Base-by-base conservation (phyloP, 2,113 vertebrate species). In the Scomber japonicus region DNA sequence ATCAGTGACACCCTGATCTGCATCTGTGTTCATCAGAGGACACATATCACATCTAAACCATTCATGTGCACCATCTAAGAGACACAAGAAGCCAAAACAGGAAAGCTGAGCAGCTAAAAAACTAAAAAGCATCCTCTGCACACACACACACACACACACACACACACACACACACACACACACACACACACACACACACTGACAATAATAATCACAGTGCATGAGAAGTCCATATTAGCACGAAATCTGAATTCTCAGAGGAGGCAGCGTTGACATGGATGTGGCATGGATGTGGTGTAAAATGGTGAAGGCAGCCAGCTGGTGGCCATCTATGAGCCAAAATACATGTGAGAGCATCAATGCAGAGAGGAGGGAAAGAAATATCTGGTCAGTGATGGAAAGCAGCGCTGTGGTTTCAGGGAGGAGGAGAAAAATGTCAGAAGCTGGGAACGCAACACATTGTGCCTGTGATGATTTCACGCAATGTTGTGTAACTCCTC, bases 351-450 rank as follows among this genome's bases (percentile, higher is more conserved):
- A 55, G 67, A 61, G 19, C 15, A 45, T 60, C 10, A 17, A 48
- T 73, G 4, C 15, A 60, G 30, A 3, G 45, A 40, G 30, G 40
- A 21, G 10, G 9, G 40, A 49, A 11, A 44, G 45, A 66, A 59
- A 51, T 15, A 53, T 70, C 35, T 54, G 44, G 27, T 73, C 21
- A 13, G 13, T 45, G 78, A 72, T 66, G 56, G 56, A 57, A 71
- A 71, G 71, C 60, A 71, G 4, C 5, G 3, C 59, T 60, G 73
- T 45, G 72, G 73, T 66, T 61, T 31, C 16, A 24, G 27, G 10
- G 11, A 62, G 11, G 68, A 55, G 40, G 6, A 48, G 55, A 35
- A 35, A 11, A 56, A 14, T 61, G 61, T 67, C 6, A 6, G 68
- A 30, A 50, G 40, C 27, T 49, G 5, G 4, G 30, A 45, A 44